Conservation (phyloP, 2,113 vertebrate species). For the Asarcornis scutulata region DNA sequence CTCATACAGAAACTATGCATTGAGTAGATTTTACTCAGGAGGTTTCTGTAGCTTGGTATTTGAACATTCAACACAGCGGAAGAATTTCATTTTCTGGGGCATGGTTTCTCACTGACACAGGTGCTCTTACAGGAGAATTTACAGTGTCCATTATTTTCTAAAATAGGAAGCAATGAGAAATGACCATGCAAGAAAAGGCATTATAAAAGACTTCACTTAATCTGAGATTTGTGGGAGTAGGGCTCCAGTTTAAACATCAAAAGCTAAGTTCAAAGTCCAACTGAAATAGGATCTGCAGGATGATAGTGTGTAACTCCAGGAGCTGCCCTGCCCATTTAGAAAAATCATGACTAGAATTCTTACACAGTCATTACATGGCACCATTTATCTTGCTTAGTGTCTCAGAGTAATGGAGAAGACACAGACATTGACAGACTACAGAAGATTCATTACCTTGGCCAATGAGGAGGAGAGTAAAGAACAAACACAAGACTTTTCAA, state of each 20-base stretch:
- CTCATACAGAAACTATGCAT: background rate
- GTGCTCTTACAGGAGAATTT: background rate
- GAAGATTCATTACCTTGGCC: conserved; percentile 22
- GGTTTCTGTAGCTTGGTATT: background rate
- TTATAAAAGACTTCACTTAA: conserved; percentile 4
- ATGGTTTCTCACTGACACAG: conserved; percentile 3
- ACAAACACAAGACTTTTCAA: conserved; percentile 24
- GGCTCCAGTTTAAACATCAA: background rate
- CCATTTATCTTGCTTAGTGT: background rate
- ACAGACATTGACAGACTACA: background rate
- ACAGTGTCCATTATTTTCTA: conserved; percentile 27
- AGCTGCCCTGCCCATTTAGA: background rate
- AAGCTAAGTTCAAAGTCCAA: background rate
- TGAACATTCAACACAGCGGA: conserved; percentile 24
- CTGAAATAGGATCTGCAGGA: background rate
- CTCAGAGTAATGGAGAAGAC: background rate
- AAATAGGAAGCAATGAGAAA: background rate
- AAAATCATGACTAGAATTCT: background rate
- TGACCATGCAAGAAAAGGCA: background rate
- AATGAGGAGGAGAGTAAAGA: background rate
- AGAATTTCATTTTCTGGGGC: conserved; percentile 25
- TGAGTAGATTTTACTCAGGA: background rate
- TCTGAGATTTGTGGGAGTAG: conserved; percentile 20
- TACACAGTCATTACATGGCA: background rate
- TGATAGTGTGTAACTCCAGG: background rate